phyloP scores from a whole-genome alignment of 1,140 invertebrate genomes.

The Drosophila oshimai region DNA sequence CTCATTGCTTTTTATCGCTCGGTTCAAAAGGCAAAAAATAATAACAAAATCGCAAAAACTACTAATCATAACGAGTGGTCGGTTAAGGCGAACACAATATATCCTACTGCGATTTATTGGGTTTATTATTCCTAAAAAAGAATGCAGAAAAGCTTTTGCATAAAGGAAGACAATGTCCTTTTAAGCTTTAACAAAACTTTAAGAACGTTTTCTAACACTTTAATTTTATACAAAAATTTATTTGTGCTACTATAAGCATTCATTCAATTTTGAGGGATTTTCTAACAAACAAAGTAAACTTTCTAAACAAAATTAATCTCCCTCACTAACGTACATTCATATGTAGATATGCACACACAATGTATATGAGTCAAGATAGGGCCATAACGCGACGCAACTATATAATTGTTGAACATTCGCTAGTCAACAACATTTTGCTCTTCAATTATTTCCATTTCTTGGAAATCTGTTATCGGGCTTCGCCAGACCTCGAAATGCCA shows the following conservation, averaged over 20 bases:
- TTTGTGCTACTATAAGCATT: too few species aligned
- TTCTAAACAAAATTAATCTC: conserved; percentile 23
- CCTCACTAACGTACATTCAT: neutral
- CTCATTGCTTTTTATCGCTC: conserved; percentile 66
- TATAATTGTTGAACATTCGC: conserved; percentile 43
- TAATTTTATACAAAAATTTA: neutral
- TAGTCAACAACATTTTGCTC: conserved; percentile 63
- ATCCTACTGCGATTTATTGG: neutral
- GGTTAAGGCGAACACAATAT: conserved; percentile 6
- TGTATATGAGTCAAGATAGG: conserved; percentile 45
- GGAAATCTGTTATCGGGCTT: conserved; percentile 59
- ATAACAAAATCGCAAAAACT: conserved; percentile 51
- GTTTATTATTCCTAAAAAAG: neutral
- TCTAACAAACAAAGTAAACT: neutral
- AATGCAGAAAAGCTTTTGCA: neutral
- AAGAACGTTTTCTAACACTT: too few species aligned
- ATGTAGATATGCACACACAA: neutral
- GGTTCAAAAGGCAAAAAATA: conserved; percentile 53
- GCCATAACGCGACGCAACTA: conserved; percentile 20
- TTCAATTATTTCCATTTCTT: conserved; percentile 72
- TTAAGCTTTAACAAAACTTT: too few species aligned
- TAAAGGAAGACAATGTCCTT: too few species aligned
- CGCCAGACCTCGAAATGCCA: conserved; percentile 25
- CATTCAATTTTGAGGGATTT: neutral
- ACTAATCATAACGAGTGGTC: conserved; percentile 8